These are phyloP conservation scores for Psittacula derbiana DNA, from an alignment of 2,797 vertebrate genomes.

Conservation along the genomic window DNA sequence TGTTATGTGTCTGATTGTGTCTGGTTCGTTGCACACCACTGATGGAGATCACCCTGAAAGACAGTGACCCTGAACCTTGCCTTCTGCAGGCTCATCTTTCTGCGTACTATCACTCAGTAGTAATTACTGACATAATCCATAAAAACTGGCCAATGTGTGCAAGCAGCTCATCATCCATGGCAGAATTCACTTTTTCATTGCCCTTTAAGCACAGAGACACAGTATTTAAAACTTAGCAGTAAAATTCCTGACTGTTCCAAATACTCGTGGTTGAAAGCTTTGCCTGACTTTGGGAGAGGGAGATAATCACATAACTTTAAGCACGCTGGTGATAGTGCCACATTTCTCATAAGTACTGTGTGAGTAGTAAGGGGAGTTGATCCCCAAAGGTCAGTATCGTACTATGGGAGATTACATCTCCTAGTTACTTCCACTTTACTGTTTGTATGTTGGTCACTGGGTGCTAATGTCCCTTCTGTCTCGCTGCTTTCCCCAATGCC, in stretches of 20 bases:
- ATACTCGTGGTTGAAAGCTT: background rate
- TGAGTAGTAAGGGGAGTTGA: background rate
- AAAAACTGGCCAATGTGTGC: background rate
- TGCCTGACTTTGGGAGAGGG: background rate
- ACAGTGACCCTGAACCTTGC: background rate
- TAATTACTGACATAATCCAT: background rate
- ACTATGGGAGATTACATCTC: background rate
- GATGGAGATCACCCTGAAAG: background rate
- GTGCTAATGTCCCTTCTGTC: background rate
- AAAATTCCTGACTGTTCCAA: background rate
- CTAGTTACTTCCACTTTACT: background rate
- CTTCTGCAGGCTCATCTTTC: background rate
- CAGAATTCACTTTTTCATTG: background rate
- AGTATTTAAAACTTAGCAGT: background rate
- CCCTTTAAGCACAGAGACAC: background rate
- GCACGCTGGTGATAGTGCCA: background rate
- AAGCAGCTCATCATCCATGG: background rate
- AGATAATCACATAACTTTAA: background rate
- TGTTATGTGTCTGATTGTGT: background rate
- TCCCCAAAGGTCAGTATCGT: background rate
- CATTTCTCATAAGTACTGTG: background rate
- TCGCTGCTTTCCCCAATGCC: background rate
- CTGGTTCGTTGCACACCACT: background rate
- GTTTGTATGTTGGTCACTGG: background rate
- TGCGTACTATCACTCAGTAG: background rate